Base-by-base conservation (phyloP, 2,888 invertebrate species). In the Cotesia congregata region DNA sequence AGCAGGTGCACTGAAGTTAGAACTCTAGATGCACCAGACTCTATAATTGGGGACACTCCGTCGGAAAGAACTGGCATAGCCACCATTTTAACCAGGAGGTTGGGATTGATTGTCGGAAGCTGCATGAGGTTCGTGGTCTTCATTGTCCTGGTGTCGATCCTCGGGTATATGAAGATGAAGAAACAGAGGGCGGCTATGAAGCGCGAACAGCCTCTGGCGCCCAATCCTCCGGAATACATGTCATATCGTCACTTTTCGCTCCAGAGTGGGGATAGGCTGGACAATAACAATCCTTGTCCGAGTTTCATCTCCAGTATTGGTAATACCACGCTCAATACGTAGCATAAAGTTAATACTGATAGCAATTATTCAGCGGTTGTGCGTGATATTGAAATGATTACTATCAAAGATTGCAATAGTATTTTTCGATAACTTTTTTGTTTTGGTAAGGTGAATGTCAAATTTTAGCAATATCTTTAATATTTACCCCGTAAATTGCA, bases 81-180 rank as follows among this genome's bases (percentile, higher is more conserved):
- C 79, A 95, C 94, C 78, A 94, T 97, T 85, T 91, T 96, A 67
- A 95, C 95, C 1, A 92, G 96, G 77, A 92, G 97, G 79, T 91
- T 97, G 74, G 96, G 96, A 59, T 92, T 97, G 81, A 95, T 97
- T 83, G 94, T 97, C 75, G 96, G 96, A 75, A 95, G 95, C 88
- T 95, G 95, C 86, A 93, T 97, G 91, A 96, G 96, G 75, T 94
- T 96, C 85, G 93, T 96, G 80, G 95, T 97, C 72, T 96, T 97
- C 87, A 93, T 97, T 72, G 94, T 96, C 9, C 91, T 97, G 85
- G 94, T 96, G 77, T 95, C 96, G 7, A 94, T 94, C 41, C 91
- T 96, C 79, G 95, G 95, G 59, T 96, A 96, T 88, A 93, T 96
- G 85, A 96, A 96, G 89, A 92, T 95, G 85, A 95, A 96, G 90